Percentiles rank a stretch among this genome's conserved stretches.
phyloP scores from a whole-genome alignment of 2,888 invertebrate species.

The Cantharis nigra region DNA sequence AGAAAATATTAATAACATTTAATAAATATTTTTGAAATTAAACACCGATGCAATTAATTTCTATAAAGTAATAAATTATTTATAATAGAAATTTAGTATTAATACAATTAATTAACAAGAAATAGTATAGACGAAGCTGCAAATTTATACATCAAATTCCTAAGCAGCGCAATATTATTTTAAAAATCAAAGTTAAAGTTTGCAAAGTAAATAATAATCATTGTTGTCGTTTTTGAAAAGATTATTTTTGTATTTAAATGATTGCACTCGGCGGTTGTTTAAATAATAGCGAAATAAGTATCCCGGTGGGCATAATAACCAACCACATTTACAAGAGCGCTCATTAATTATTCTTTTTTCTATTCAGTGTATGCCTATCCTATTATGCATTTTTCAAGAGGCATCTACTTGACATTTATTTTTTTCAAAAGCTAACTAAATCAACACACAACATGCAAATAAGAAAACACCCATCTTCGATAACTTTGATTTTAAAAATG shows the following conservation, averaged over 20 bases:
- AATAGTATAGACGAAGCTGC: slow-evolving; percentile 11
- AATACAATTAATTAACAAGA: slow-evolving; percentile 2
- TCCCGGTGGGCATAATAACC: background rate
- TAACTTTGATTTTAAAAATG: slow-evolving; percentile 17
- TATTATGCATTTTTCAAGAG: background rate
- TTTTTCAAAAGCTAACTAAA: background rate
- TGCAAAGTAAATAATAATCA: background rate
- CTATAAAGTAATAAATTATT: slow-evolving; percentile 9
- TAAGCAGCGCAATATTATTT: slow-evolving; percentile 18
- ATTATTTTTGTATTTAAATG: background rate
- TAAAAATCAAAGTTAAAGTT: slow-evolving; percentile 18
- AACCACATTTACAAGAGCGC: background rate
- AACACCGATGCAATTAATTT: slow-evolving; percentile 16
- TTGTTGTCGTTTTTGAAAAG: background rate
- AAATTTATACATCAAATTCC: slow-evolving; percentile 8
- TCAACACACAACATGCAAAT: background rate
- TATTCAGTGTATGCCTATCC: background rate
- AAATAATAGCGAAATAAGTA: background rate
- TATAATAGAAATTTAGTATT: slow-evolving; percentile 1
- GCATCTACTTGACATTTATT: background rate
- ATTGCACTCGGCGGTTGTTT: background rate
- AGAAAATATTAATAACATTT: slow-evolving; percentile 18
- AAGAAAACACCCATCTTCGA: background rate
- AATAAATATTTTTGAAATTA: slow-evolving; percentile 17
- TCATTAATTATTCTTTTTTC: background rate